A percentile compares a stretch with the other conserved stretches of the same genome.
Evolutionary conservation across 2,797 vertebrate genomes (phyloP).

Genomic region (Tenualosa ilisha): DNA sequence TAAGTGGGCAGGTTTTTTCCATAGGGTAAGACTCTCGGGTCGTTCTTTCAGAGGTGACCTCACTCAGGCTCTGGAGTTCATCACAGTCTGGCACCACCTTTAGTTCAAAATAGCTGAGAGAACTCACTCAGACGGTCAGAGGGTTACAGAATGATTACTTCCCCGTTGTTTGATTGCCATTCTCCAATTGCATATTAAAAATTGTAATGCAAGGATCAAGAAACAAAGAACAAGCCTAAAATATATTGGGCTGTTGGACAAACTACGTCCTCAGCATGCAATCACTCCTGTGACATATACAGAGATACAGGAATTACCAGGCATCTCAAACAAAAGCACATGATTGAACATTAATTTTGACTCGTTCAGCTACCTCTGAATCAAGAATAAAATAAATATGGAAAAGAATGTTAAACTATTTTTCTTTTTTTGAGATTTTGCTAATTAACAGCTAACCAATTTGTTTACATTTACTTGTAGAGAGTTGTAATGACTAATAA

Average conservation of each 20-base stretch:
- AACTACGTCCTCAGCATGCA: background rate
- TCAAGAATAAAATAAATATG: no score
- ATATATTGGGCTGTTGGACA: background rate
- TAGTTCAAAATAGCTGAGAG: background rate
- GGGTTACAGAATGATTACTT: background rate
- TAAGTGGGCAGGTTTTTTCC: background rate
- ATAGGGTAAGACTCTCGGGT: background rate
- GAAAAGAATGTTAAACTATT: no score
- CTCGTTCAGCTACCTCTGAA: no score
- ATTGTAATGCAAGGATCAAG: no score
- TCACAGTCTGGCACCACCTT: background rate
- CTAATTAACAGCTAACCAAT: no score
- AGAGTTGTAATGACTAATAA: no score
- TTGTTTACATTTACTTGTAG: no score
- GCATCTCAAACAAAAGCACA: no score
- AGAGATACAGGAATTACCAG: no score
- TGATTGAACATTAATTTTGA: no score
- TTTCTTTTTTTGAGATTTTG: no score
- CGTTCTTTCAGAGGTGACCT: background rate
- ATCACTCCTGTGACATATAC: no score
- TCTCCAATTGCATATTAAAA: background rate
- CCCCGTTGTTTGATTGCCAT: background rate
- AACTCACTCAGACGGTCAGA: background rate
- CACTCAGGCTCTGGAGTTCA: background rate
- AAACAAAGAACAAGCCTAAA: background rate